A percentile compares a stretch with the other conserved stretches of the same genome.
Conservation (phyloP, 2,113 vertebrate genomes). For the Phalacrocorax aristotelis region DNA sequence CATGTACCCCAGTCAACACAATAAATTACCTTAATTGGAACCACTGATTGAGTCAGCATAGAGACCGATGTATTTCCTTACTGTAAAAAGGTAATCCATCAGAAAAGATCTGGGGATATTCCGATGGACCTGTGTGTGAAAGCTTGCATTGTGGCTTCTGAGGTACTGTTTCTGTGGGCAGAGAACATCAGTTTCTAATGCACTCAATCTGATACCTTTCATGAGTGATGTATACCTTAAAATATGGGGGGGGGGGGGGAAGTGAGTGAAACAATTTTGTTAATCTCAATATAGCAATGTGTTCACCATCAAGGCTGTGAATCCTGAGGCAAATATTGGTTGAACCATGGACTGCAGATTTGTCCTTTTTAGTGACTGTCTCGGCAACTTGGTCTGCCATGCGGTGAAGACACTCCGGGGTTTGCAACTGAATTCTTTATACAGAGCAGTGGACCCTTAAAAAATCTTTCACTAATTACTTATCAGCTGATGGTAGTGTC, state of each 20-base stretch:
- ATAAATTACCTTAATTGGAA: conserved; percentile 5
- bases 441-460: conserved; percentile 8
- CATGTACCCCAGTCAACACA: conserved; percentile 13
- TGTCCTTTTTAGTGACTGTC: background rate
- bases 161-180: conserved; percentile 14
- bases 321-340: background rate
- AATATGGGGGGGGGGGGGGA: background rate
- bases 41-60: conserved; percentile 46
- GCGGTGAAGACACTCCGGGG: background rate
- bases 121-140: background rate
- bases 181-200: conserved; percentile 56
- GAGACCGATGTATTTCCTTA: conserved; percentile 47
- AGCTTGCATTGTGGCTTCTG: background rate
- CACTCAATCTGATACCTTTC: conserved; percentile 62
- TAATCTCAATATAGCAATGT: background rate
- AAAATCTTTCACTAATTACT: conserved; percentile 5
- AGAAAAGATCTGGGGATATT: background rate
- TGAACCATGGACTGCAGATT: background rate
- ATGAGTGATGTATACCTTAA: conserved; percentile 43
- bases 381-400: background rate
- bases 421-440: conserved; percentile 36
- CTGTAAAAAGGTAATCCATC: background rate
- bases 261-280: conserved; percentile 1
- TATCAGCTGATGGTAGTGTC: conserved; percentile 18
- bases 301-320: conserved; percentile 1